Base-by-base conservation (phyloP, 2,888 invertebrate genomes). In the Drosophila formosana region DNA sequence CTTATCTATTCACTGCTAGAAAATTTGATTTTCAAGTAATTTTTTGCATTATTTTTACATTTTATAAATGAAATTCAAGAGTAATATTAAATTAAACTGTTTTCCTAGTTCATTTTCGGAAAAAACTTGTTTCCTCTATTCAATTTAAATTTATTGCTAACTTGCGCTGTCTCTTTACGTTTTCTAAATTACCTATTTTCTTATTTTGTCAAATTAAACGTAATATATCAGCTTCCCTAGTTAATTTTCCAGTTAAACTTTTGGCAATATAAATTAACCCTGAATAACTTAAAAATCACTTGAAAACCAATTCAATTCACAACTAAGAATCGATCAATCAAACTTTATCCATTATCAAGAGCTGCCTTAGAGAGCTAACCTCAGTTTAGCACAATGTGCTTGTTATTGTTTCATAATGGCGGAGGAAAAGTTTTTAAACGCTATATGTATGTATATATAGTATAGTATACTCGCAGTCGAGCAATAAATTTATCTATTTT, bases 401-500 rank as follows among this genome's bases (percentile, higher is more conserved):
- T 39, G 43, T 49, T 61, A 61, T 52, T 51, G 43, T 56, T 52
- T 43, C 30, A 66, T 58, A 65, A 58, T 46, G 34, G 34, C 11
- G 9, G 39, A 32, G 45, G 41, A 53, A 55, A 55, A 60, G 51
- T 50, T 67, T 60, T 30, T 18, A 45, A 47, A 34, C 34, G 23
- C 47, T 34, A 34, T 34, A 11, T n/a, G 5, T n/a, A 11, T 4
- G 4, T 3, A n/a, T n/a, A n/a, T n/a, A n/a, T n/a, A n/a, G n/a
- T n/a, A 34, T 0, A 9, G 32, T 43, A 18, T 18, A 18, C 43
- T 30, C 28, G 11, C n/a, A 11, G 18, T 45, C 41, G 18, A 41
- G 53, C 53, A 1, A 51, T 74, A 55, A 74, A 77, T 32, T 45
- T 56, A 58, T 53, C 43, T 32, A 58, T 70, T 50, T 73, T 71